These are phyloP conservation scores for Typhlichthys eigenmanni DNA, from an alignment of 2,797 vertebrate genomes.

Conservation along the genomic window DNA sequence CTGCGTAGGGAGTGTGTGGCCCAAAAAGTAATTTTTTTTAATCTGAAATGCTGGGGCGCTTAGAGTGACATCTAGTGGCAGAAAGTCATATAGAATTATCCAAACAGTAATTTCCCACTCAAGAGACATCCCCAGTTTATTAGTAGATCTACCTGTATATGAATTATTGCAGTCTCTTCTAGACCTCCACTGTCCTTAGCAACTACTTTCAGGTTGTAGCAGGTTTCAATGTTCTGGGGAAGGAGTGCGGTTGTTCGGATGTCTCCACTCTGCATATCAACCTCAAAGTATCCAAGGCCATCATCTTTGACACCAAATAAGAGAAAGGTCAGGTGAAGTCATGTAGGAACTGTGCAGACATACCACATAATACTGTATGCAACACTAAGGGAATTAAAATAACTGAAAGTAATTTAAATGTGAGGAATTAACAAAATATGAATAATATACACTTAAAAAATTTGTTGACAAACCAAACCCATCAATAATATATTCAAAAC, in stretches of 20 bases:
- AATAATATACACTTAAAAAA: no score
- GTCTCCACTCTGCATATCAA: constrained; percentile 84
- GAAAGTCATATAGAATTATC: not conserved
- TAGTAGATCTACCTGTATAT: constrained; percentile 80
- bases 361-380: no score
- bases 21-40: no score
- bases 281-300: constrained; percentile 77
- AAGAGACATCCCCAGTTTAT: not conserved
- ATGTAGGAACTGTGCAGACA: no score
- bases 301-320: constrained; percentile 52
- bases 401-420: no score
- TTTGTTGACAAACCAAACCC: no score
- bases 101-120: not conserved
- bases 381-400: no score
- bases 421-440: no score
- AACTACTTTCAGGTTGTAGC: constrained; percentile 77
- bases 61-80: no score
- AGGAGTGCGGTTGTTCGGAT: constrained; percentile 80
- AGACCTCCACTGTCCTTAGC: constrained; percentile 82
- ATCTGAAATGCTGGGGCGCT: no score
- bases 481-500: not conserved
- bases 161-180: constrained; percentile 77
- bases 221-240: constrained; percentile 54
- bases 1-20: no score
- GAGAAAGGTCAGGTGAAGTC: not conserved